A percentile compares a stretch with the other conserved stretches of the same genome.
These are phyloP conservation scores for Poeciliopsis turrubarensis DNA, from an alignment of 2,113 vertebrate genomes.

Conservation along the genomic window DNA sequence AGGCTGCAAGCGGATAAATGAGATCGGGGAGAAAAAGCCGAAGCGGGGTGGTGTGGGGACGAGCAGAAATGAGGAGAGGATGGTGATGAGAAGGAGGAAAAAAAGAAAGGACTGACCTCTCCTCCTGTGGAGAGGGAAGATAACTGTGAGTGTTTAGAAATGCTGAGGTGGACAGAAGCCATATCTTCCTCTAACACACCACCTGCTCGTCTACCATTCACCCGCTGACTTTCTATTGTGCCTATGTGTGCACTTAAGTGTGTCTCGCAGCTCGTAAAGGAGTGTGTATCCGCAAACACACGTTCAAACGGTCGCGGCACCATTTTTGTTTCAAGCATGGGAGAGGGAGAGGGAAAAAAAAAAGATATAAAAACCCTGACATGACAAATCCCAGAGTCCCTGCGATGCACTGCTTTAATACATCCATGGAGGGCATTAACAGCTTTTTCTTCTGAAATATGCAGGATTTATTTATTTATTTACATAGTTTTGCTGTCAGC, in stretches of 20 bases:
- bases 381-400: constrained; percentile 41
- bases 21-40: constrained; percentile 34
- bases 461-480: constrained; percentile 8
- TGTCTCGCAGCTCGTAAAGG: constrained; percentile 3
- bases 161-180: constrained; percentile 78
- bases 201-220: constrained; percentile 65
- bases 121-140: constrained; percentile 67
- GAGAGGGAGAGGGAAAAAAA: constrained; percentile 14
- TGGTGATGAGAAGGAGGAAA: constrained; percentile 51
- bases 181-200: constrained; percentile 74
- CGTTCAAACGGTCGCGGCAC: constrained; percentile 14
- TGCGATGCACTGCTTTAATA: constrained; percentile 60
- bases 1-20: constrained; percentile 63
- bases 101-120: constrained; percentile 71
- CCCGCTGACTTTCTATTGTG: constrained; percentile 62
- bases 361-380: constrained; percentile 46
- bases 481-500: constrained; percentile 8
- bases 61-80: constrained; percentile 37
- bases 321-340: constrained; percentile 47
- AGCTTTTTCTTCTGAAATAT: constrained; percentile 50
- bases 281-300: constrained; percentile 2
- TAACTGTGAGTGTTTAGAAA: constrained; percentile 70
- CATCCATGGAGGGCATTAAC: constrained; percentile 49
- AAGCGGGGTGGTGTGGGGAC: constrained; percentile 24
- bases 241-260: constrained; percentile 24